These are phyloP conservation scores for Alaudala cheleensis DNA, from an alignment of 2,113 vertebrate genomes.

Conservation along the genomic window DNA sequence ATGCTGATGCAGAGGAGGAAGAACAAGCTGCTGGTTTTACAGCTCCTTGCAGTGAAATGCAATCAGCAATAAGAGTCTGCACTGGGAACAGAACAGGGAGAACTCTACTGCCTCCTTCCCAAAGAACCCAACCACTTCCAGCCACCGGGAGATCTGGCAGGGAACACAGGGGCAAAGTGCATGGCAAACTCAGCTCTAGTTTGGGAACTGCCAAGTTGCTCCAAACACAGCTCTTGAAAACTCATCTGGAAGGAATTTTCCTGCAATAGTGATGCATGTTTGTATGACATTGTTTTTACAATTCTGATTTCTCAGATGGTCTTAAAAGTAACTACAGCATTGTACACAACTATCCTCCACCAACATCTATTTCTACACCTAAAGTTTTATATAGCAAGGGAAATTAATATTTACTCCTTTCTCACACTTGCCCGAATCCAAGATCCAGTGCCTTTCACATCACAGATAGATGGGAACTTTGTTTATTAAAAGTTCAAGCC, in stretches of 20 bases:
- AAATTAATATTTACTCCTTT: not conserved
- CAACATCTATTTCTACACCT: not conserved
- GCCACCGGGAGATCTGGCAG: fast-evolving
- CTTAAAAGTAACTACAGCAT: not conserved
- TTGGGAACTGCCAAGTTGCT: not conserved
- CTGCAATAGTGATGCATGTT: not conserved
- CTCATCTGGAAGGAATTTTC: not conserved
- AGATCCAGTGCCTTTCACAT: not conserved
- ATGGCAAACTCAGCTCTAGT: not conserved
- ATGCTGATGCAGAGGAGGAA: not conserved
- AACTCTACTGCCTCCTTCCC: not conserved
- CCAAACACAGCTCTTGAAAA: not conserved
- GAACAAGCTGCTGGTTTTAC: not conserved
- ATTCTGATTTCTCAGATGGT: not conserved
- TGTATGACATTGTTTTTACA: not conserved
- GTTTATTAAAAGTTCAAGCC: not conserved
- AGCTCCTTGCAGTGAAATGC: not conserved
- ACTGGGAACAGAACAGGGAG: not conserved
- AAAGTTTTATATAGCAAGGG: not conserved
- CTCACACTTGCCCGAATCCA: not conserved
- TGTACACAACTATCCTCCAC: not conserved
- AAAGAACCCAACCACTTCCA: not conserved
- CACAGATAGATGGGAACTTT: fast-evolving
- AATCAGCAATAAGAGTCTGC: not conserved
- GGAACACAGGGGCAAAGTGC: fast-evolving